These are phyloP conservation scores for Erebia aethiops DNA, from an alignment of 2,888 invertebrate species.

Conservation along the genomic window DNA sequence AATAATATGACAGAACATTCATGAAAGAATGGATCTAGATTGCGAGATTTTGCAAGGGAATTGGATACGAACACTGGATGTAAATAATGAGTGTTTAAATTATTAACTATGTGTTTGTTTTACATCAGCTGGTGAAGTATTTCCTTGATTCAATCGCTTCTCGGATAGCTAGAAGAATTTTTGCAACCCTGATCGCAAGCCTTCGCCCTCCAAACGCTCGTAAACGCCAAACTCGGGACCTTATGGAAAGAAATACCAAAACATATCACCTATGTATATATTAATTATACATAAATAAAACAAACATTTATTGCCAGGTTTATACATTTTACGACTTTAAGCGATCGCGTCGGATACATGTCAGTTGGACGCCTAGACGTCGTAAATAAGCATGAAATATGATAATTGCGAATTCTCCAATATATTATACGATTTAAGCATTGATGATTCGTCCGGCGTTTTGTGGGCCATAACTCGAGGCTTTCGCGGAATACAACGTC, in stretches of 20 bases:
- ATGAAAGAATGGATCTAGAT: too few species aligned
- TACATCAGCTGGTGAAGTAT: too few species aligned
- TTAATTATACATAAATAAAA: conserved; percentile 75
- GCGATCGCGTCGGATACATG: conserved; percentile 73
- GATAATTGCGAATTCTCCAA: conserved; percentile 83
- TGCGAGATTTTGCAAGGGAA: too few species aligned
- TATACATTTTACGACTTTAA: conserved; percentile 75
- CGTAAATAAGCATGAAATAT: conserved; percentile 83
- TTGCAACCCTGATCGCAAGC: conserved; percentile 28
- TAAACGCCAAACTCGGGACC: conserved; percentile 52
- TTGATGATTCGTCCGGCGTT: conserved; percentile 80
- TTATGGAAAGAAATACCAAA: conserved; percentile 59
- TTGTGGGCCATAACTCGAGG: conserved; percentile 75
- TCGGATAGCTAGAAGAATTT: neutral
- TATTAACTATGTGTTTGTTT: too few species aligned
- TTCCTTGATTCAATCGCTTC: neutral
- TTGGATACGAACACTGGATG: too few species aligned
- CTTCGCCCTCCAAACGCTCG: conserved; percentile 50
- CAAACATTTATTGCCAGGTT: conserved; percentile 70
- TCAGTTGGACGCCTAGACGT: conserved; percentile 76
- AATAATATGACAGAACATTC: too few species aligned
- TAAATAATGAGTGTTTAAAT: too few species aligned
- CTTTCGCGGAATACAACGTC: conserved; percentile 64
- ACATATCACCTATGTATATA: conserved; percentile 52
- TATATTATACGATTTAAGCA: conserved; percentile 81